Percentiles rank a stretch among this genome's conserved stretches.
These are phyloP conservation scores for Phyllostomus hastatus DNA, from an alignment of 2,113 vertebrate genomes.

Conservation along the genomic window DNA sequence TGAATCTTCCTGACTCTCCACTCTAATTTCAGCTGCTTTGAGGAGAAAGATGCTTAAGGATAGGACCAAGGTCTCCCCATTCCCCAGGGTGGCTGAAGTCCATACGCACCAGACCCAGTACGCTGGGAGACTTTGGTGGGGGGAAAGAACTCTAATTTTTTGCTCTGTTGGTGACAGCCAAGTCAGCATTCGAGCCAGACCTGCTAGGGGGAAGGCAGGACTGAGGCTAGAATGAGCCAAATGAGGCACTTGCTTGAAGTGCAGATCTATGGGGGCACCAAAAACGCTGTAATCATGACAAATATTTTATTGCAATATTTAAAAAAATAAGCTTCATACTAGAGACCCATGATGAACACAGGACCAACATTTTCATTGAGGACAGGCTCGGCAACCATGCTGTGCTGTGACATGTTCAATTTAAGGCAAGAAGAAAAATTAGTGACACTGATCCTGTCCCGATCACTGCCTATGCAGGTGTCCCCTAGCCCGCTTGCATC, in stretches of 20 bases:
- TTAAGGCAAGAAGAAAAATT: not conserved
- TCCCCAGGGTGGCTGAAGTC: not conserved
- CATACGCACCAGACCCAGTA: not conserved
- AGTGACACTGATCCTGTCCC: not conserved
- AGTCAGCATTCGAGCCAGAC: not conserved
- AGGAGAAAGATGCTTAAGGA: not conserved
- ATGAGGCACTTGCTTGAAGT: not conserved
- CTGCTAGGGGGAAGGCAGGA: not conserved
- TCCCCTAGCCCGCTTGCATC: not conserved
- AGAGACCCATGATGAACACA: not conserved
- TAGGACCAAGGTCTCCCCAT: not conserved
- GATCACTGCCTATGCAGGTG: not conserved
- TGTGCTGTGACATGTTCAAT: not conserved
- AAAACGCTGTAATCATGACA: not conserved
- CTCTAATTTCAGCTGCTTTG: not conserved
- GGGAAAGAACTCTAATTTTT: not conserved
- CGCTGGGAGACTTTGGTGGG: not conserved
- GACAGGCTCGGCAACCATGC: not conserved
- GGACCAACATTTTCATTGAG: not conserved
- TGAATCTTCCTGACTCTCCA: not conserved
- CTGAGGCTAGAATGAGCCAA: not conserved
- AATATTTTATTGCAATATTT: not conserved
- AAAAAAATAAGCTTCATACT: not conserved
- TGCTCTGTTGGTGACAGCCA: not conserved
- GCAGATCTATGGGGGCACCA: not conserved